These are phyloP conservation scores for Etheostoma perlongum DNA, from an alignment of 2,797 vertebrate genomes.

Conservation along the genomic window DNA sequence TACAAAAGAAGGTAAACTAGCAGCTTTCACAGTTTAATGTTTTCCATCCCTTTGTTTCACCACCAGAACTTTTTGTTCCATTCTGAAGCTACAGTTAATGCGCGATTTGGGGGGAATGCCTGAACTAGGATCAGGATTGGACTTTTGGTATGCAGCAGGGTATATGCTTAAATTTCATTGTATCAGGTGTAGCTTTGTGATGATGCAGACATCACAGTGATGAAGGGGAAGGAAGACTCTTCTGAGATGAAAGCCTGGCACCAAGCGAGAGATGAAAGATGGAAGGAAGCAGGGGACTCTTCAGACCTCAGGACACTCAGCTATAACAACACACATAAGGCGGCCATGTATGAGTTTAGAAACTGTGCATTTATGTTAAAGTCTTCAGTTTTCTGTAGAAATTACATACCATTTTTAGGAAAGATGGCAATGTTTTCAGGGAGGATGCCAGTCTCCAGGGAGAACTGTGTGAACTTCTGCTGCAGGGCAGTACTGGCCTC, in stretches of 20 bases:
- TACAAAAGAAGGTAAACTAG: slow-evolving; percentile 21
- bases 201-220: background rate
- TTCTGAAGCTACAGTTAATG: slow-evolving; percentile 34
- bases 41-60: slow-evolving; percentile 17
- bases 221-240: background rate
- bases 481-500: slow-evolving; percentile 67
- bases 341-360: slow-evolving; percentile 14
- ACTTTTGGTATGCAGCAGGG: slow-evolving; percentile 56
- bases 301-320: slow-evolving; percentile 63
- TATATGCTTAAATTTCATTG: slow-evolving; percentile 18
- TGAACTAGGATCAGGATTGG: slow-evolving; percentile 11
- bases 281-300: background rate
- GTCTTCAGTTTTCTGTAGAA: background rate
- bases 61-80: slow-evolving; percentile 19
- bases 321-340: slow-evolving; percentile 52
- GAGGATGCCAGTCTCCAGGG: slow-evolving; percentile 78
- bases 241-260: slow-evolving; percentile 26
- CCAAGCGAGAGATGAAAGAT: background rate
- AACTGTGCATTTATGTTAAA: background rate
- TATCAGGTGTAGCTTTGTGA: slow-evolving; percentile 36
- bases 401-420: slow-evolving; percentile 81
- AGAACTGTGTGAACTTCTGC: slow-evolving; percentile 85
- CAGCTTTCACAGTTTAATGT: slow-evolving; percentile 12
- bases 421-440: slow-evolving; percentile 84
- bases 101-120: background rate